Conservation (phyloP, 2,797 vertebrate genomes). For the Morelia viridis region DNA sequence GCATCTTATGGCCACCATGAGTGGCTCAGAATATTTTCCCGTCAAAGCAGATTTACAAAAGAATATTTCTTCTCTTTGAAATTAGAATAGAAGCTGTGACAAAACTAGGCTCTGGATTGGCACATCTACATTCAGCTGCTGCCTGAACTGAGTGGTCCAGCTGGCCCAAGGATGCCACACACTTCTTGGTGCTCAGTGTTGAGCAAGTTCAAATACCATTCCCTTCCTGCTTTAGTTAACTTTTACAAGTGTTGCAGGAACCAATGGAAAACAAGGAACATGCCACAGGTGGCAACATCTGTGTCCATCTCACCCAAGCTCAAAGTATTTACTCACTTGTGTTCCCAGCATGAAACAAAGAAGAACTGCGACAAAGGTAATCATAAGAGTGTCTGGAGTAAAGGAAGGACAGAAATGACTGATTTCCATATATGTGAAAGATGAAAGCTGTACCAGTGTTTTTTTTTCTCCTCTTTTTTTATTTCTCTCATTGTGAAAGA, state of each 20-base stretch:
- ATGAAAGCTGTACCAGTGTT: constrained; percentile 54
- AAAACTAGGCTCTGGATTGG: constrained; percentile 61
- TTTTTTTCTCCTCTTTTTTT: constrained; percentile 37
- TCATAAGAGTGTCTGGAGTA: constrained; percentile 52
- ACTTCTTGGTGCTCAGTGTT: constrained; percentile 62
- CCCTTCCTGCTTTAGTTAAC: constrained; percentile 66
- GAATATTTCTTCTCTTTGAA: constrained; percentile 75
- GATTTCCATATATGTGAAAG: constrained; percentile 43
- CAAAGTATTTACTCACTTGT: constrained; percentile 72
- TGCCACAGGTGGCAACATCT: constrained; percentile 79
- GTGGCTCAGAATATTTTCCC: constrained; percentile 71
- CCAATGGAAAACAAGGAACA: constrained; percentile 70
- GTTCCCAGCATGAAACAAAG: constrained; percentile 63
- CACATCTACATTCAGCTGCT: constrained; percentile 57
- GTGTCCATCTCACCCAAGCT: constrained; percentile 68
- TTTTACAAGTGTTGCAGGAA: constrained; percentile 69
- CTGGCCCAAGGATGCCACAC: constrained; percentile 57
- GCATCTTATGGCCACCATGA: constrained; percentile 72
- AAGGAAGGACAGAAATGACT: constrained; percentile 46
- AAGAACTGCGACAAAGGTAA: constrained; percentile 52
- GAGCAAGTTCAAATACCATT: constrained; percentile 68
- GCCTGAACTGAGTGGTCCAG: constrained; percentile 45
- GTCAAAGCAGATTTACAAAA: constrained; percentile 74
- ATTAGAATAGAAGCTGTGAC: constrained; percentile 66
- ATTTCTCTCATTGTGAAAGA: constrained; percentile 59